A percentile compares a stretch with the other conserved stretches of the same genome.
Conservation (phyloP, 2,113 vertebrate genomes). For the Python bivittatus region DNA sequence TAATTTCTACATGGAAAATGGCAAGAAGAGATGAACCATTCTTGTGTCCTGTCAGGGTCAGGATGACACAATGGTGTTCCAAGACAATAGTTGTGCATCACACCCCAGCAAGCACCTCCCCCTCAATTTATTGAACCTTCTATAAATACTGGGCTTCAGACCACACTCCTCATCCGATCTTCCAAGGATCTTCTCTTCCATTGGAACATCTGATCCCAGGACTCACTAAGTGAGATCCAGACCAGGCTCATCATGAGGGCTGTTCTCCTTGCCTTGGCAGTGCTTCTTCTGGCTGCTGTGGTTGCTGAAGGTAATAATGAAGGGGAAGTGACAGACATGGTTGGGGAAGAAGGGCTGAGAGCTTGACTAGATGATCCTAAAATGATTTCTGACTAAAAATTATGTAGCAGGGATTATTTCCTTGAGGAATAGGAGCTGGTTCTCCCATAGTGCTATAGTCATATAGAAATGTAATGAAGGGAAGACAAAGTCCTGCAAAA, state of each 20-base stretch:
- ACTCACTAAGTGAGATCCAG: slow-evolving; percentile 23
- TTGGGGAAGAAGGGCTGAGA: neutral
- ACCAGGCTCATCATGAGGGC: slow-evolving; percentile 53
- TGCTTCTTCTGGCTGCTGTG: slow-evolving; percentile 55
- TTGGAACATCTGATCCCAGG: neutral
- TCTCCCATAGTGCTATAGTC: neutral
- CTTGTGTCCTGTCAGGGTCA: neutral
- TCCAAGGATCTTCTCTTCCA: neutral
- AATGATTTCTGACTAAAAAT: neutral
- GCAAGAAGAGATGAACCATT: neutral
- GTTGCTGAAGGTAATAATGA: slow-evolving; percentile 55
- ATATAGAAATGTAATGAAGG: neutral
- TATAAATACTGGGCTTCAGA: slow-evolving; percentile 53
- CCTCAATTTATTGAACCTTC: neutral
- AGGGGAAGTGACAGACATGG: neutral
- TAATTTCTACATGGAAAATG: neutral
- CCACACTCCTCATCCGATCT: neutral
- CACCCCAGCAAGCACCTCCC: slow-evolving; percentile 1
- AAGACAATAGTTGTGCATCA: neutral
- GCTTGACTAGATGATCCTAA: neutral
- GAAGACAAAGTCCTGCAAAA: neutral
- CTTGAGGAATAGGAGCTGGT: neutral
- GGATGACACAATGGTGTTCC: rapidly evolving
- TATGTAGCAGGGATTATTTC: neutral
- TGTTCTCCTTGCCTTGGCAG: slow-evolving; percentile 39